Evolutionary conservation across 1,140 invertebrate genomes (phyloP).

Genomic region (Ephestia elutella): DNA sequence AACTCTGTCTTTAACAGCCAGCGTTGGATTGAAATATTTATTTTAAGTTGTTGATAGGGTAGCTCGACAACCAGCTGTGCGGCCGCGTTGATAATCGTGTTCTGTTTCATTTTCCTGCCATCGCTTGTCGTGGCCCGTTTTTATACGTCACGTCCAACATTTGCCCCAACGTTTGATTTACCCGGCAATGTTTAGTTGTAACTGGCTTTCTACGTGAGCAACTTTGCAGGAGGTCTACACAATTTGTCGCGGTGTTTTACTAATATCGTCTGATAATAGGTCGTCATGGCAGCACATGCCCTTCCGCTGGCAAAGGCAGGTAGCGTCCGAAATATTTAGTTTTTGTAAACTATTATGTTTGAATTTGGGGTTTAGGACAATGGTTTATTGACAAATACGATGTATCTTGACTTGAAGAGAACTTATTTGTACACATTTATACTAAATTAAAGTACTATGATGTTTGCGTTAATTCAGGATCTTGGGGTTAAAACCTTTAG

Average conservation of each 20-base stretch:
- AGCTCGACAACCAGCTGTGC: slow-evolving; percentile 42
- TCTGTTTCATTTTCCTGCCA: slow-evolving; percentile 49
- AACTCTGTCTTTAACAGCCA: neutral
- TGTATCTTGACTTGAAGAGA: neutral
- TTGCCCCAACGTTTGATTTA: slow-evolving; percentile 27
- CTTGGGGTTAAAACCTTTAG: no score
- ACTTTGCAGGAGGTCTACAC: slow-evolving; percentile 3
- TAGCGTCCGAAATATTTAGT: neutral
- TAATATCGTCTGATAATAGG: neutral
- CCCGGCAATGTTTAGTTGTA: slow-evolving; percentile 7
- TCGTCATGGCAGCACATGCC: neutral
- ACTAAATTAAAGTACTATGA: no score
- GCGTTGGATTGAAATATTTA: slow-evolving; percentile 21
- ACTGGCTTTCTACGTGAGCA: neutral
- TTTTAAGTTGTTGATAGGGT: neutral
- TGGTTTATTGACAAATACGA: neutral
- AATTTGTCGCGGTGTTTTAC: slow-evolving; percentile 10
- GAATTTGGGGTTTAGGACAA: neutral
- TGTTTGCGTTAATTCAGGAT: no score
- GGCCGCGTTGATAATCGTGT: slow-evolving; percentile 46
- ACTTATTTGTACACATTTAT: no score
- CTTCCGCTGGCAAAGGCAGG: neutral
- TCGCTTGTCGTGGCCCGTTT: slow-evolving; percentile 30
- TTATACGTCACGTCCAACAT: slow-evolving; percentile 37
- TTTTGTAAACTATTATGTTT: neutral